Evolutionary conservation across 2,113 vertebrate genomes (phyloP), one percentile per base, ranked within the genome.

Genomic region (Accipiter cooperii): DNA sequence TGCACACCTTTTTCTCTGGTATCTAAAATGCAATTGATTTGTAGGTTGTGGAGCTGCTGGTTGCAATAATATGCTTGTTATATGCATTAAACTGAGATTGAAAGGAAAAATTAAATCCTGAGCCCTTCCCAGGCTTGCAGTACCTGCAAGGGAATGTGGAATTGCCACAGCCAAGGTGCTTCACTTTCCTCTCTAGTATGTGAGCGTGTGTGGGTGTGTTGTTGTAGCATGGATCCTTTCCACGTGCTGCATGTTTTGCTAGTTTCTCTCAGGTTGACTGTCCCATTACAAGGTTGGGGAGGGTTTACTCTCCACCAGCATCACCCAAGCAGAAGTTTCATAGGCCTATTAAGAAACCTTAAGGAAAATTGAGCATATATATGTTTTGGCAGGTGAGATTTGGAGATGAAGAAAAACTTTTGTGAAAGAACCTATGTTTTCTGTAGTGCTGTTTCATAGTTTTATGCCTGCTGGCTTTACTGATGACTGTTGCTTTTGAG

Each of bases 171-270:
- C n/a, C 40, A 38, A 31, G 22, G 63, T 63, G 44, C 36, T 87
- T 8, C 1, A 0, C 40, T 87, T 73, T 66, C 29, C 28, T 63
- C 18, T 76, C 19, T 24, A 6, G 24, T 5, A 36, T 4, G 6
- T 57, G 81, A 42, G 52, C 2, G 1, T 20, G 0, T 4, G 22
- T 21, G 36, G 47, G 4, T 74, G 13, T 26, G 21, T 4, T 21
- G 36, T 2, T 69, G 40, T 49, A 40, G 54, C 15, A 13, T 5
- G 6, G 44, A 57, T 31, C 29, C 29, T 33, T 84, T 21, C 22
- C 46, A 28, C 0, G 0, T 34, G 13, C 69, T 34, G 34, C 52
- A 22, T 2, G 0, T 21, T 82, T 84, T 81, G 25, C 65, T 87
- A 5, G 36, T 51, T 64, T 64, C 73, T 84, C 40, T 57, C 10